These are phyloP conservation scores for Erpobdella octoculata DNA, from an alignment of 2,888 invertebrate species.

Conservation along the genomic window DNA sequence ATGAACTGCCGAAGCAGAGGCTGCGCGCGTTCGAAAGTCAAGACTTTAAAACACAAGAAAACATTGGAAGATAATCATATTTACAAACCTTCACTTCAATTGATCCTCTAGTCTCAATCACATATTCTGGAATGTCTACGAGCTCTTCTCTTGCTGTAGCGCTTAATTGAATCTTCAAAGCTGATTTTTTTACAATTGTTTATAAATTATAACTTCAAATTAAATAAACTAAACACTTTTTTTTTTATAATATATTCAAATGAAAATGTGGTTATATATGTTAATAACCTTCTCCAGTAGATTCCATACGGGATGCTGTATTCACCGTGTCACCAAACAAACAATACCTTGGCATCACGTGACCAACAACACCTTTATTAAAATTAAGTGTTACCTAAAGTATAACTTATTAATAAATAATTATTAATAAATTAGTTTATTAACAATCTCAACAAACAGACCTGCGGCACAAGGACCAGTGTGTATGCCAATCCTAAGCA, in stretches of 20 bases:
- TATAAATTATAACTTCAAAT: not conserved
- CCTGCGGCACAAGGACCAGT: constrained; percentile 40
- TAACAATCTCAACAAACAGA: not conserved
- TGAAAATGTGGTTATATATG: too few relatives aligned
- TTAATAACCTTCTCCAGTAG: constrained; percentile 28
- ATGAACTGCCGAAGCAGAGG: too few relatives aligned
- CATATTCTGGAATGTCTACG: not conserved
- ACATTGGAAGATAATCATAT: not conserved
- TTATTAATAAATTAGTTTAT: not conserved
- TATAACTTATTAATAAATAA: not conserved
- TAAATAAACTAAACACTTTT: not conserved
- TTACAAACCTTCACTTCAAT: not conserved
- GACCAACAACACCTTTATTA: constrained; percentile 32
- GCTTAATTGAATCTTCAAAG: not conserved
- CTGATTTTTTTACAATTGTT: not conserved
- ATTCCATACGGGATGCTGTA: constrained; percentile 32
- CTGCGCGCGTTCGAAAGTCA: too few relatives aligned
- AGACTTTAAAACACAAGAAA: not conserved
- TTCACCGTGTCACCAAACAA: constrained; percentile 33
- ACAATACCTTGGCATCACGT: constrained; percentile 33
- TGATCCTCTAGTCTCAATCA: not conserved
- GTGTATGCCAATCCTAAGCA: constrained; percentile 39
- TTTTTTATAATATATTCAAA: not conserved
- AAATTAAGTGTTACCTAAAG: constrained; percentile 2
- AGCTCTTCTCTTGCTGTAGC: not conserved